phyloP scores from a whole-genome alignment of 1,140 invertebrate species.

The Drosophila azteca region DNA sequence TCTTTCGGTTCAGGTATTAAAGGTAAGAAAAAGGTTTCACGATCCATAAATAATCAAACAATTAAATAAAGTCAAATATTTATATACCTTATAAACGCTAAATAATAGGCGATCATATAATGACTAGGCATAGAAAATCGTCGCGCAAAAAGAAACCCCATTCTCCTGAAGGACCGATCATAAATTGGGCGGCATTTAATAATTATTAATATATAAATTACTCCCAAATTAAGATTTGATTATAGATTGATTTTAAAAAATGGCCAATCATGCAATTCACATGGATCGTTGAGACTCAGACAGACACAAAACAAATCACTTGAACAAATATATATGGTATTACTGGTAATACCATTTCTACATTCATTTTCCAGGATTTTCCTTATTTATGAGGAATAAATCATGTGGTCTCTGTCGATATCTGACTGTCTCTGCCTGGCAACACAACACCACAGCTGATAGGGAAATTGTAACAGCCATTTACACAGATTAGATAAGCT shows the following conservation, averaged over 20 bases:
- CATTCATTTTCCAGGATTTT: conserved; percentile 10
- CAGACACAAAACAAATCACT: conserved; percentile 27
- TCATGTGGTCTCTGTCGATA: not conserved
- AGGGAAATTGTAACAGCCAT: conserved; percentile 18
- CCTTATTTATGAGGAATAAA: conserved; percentile 6
- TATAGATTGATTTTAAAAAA: conserved; percentile 53
- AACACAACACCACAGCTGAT: conserved; percentile 1
- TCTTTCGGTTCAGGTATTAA: conserved; percentile 36
- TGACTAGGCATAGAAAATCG: conserved; percentile 36
- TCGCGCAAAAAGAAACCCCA: conserved; percentile 24
- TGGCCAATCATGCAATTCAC: conserved; percentile 29
- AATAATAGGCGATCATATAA: conserved; percentile 53
- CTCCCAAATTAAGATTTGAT: conserved; percentile 56
- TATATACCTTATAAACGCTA: conserved; percentile 50
- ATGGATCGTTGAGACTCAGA: conserved; percentile 29
- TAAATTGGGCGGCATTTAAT: conserved; percentile 47
- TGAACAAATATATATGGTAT: conserved; percentile 3
- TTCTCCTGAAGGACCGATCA: conserved; percentile 26
- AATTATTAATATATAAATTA: conserved; percentile 54
- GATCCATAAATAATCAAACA: conserved; percentile 46
- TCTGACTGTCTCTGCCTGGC: conserved; percentile 6
- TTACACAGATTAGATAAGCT: conserved; percentile 48
- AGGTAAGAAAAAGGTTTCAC: conserved; percentile 37
- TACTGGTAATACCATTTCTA: not conserved
- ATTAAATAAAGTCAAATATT: conserved; percentile 50